Conservation (phyloP, 2,888 invertebrate genomes). For the Arrhopalites spinosus region DNA sequence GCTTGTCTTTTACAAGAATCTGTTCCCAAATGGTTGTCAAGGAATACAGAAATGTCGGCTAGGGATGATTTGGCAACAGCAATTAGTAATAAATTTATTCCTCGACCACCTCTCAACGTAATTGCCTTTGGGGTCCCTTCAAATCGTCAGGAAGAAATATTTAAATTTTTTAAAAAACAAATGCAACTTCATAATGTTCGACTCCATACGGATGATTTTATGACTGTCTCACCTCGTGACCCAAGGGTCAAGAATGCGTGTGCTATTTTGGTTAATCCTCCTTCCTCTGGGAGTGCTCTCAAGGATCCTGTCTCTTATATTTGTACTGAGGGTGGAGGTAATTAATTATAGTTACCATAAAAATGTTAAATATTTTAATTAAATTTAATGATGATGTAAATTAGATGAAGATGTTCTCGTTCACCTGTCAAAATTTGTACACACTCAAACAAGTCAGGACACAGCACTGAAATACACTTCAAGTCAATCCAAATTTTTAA, state of each 20-base stretch:
- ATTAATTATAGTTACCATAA: background rate
- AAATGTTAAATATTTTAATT: background rate
- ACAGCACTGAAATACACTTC: constrained; percentile 20
- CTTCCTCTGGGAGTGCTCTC: constrained; percentile 51
- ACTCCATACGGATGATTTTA: constrained; percentile 46
- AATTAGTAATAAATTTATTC: constrained; percentile 42
- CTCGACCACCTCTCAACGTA: constrained; percentile 45
- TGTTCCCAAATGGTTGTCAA: constrained; percentile 46
- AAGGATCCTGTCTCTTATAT: constrained; percentile 53
- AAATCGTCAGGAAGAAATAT: constrained; percentile 43
- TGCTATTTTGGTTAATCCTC: constrained; percentile 52
- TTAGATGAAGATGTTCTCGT: constrained; percentile 47
- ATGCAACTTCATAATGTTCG: constrained; percentile 44
- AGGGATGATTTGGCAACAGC: constrained; percentile 42
- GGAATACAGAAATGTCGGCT: constrained; percentile 36
- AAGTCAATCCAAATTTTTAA: constrained; percentile 41
- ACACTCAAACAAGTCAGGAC: constrained; percentile 34
- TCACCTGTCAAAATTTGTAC: constrained; percentile 44
- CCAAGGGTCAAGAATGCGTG: constrained; percentile 45
- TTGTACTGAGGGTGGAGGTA: constrained; percentile 51
- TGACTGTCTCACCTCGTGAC: constrained; percentile 43
- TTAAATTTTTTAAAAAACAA: constrained; percentile 41
- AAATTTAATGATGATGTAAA: background rate
- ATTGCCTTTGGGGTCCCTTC: constrained; percentile 47
- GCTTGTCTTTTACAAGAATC: constrained; percentile 45